Conservation (phyloP, 1,140 invertebrate genomes). For the Drosophila lacertosa region DNA sequence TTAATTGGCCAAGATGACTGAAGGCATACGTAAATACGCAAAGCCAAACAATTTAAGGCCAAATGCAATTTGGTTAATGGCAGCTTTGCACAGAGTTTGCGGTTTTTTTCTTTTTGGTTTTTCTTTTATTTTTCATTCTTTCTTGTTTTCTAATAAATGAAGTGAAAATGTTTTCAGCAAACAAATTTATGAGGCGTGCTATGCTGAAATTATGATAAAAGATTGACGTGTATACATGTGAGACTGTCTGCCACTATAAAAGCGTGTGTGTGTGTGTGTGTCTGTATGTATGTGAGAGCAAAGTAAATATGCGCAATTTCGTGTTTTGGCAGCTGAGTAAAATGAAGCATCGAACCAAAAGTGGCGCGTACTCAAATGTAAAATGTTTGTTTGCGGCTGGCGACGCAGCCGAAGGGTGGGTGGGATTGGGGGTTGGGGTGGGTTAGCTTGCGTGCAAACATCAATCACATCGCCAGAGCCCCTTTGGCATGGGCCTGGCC, state of each 20-base stretch:
- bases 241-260: not conserved
- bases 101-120: too few species aligned
- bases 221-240: constrained; percentile 46
- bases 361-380: constrained; percentile 78
- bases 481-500: not conserved
- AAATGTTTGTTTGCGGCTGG: constrained; percentile 77
- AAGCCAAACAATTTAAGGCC: constrained; percentile 30
- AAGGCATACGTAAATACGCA: constrained; percentile 55
- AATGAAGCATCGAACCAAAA: constrained; percentile 66
- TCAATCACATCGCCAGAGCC: constrained; percentile 59
- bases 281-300: constrained; percentile 28
- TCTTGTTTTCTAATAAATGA: constrained; percentile 73
- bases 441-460: constrained; percentile 60
- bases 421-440: constrained; percentile 8
- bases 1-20: constrained; percentile 66
- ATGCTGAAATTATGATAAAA: constrained; percentile 78
- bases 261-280: constrained; percentile 1
- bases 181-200: constrained; percentile 78
- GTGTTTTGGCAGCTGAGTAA: constrained; percentile 71
- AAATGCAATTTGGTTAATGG: constrained; percentile 20
- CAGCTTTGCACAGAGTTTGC: not conserved
- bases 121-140: too few species aligned
- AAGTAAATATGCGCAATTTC: constrained; percentile 80
- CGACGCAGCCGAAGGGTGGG: constrained; percentile 1
- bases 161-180: constrained; percentile 79